Evolutionary conservation across 2,797 vertebrate species (phyloP), one percentile per base, ranked within the genome.

Genomic region (Cephalopachus bancanus): DNA sequence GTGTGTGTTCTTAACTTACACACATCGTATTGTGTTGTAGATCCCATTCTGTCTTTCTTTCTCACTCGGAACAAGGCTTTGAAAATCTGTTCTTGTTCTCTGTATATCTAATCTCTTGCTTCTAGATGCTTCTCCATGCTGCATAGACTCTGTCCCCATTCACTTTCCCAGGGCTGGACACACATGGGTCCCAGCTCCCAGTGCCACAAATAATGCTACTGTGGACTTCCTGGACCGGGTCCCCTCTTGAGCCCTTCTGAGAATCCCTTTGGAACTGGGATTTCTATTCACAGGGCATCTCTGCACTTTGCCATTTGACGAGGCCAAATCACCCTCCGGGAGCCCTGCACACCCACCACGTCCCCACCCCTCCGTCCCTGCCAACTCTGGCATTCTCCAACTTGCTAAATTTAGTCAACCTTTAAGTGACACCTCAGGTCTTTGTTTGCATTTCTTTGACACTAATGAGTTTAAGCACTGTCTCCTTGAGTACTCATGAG

Each of bases 101-200:
- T 12, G 10, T 44, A 49, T 49, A 69, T 91, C 67, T 78, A 74
- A 72, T 74, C 57, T n/a, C n/a, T 62, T 64, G 33, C 59, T 83
- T 62, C 33, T 65, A n/a, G 37, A 62, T 62, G 69, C 71, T 85
- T 79, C 86, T 94, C 87, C 83, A 74, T 74, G 67, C 53, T n/a
- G 37, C 24, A 53, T 3, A 37, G 44, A 14, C 76, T 85, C 67
- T n/a, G 1, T 10, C 2, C n/a, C 16, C 17, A 59, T 12, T 22
- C 11, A 10, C 87, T 78, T 83, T 30, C 20, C 49, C 64, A 87
- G 51, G 22, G 30, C 30, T 4, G 26, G 86, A 74, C 64, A 26
- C 55, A 19, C 26, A 8, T 71, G 81, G 64, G 7, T 72, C 86
- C 78, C 37, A 59, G 51, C 65, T 83, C 67, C 62, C 8, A 59